Evolutionary conservation across 1,140 invertebrate species (phyloP).

Genomic region (Calosoma granatense): DNA sequence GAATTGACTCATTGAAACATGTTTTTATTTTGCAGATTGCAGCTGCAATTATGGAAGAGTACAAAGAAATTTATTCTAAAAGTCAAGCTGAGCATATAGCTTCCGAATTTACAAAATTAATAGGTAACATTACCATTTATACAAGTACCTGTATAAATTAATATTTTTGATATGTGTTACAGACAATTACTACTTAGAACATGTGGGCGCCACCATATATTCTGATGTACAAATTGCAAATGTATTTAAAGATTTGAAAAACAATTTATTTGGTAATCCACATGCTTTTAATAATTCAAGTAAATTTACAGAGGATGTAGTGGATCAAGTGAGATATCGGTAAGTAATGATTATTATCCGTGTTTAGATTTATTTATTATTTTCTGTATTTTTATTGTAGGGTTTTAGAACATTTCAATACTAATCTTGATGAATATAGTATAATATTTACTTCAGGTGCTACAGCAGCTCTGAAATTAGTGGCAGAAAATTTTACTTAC

Average conservation of each 20-base stretch:
- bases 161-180: slow-evolving; percentile 19
- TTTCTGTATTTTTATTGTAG: slow-evolving; percentile 36
- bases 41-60: not conserved
- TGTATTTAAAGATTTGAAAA: slow-evolving; percentile 52
- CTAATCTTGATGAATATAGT: slow-evolving; percentile 66
- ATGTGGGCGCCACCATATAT: slow-evolving; percentile 81
- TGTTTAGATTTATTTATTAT: slow-evolving; percentile 13
- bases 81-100: not conserved
- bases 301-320: slow-evolving; percentile 60
- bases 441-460: slow-evolving; percentile 88
- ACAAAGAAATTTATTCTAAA: not conserved
- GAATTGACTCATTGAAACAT: too few relatives aligned
- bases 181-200: slow-evolving; percentile 79
- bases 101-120: not conserved
- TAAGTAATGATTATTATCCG: slow-evolving; percentile 32
- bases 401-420: slow-evolving; percentile 77
- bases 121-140: not conserved
- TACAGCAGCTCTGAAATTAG: slow-evolving; percentile 70
- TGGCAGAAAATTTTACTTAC: slow-evolving; percentile 68
- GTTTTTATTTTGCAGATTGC: too few relatives aligned
- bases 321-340: slow-evolving; percentile 73
- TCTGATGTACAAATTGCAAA: slow-evolving; percentile 60
- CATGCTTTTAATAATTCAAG: slow-evolving; percentile 64
- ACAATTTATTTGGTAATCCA: slow-evolving; percentile 77
- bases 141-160: not conserved